Percentiles rank a stretch among this genome's conserved stretches.
Conservation (phyloP, 2,888 invertebrate genomes). For the Caenorhabditis sp. region DNA sequence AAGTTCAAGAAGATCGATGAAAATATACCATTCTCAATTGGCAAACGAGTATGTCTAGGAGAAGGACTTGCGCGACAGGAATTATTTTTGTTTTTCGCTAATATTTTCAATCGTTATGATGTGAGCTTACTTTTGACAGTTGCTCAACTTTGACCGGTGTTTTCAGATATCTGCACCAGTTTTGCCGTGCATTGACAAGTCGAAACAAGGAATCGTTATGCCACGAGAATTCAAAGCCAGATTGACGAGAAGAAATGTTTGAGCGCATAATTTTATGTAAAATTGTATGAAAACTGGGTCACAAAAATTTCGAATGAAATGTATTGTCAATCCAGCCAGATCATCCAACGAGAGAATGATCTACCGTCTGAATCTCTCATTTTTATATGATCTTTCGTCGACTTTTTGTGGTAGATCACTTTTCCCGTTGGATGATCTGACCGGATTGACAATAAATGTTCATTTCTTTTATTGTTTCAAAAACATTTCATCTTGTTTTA, state of each 20-base stretch:
- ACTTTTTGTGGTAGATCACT: no score
- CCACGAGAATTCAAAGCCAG: neutral
- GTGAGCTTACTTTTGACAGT: neutral
- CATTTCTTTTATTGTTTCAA: no score
- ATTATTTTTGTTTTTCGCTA: conserved; percentile 42
- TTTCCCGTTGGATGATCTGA: no score
- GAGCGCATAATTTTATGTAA: no score
- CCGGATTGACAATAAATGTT: no score
- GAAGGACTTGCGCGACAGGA: conserved; percentile 48
- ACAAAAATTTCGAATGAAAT: no score
- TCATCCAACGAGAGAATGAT: no score
- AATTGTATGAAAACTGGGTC: no score
- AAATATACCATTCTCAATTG: conserved; percentile 40
- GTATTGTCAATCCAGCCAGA: no score
- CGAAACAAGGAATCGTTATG: neutral
- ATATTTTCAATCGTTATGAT: conserved; percentile 40
- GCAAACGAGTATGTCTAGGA: conserved; percentile 43
- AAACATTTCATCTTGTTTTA: no score
- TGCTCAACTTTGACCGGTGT: neutral
- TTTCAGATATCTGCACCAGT: neutral
- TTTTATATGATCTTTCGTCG: no score
- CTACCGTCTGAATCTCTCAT: no score
- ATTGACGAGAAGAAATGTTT: neutral
- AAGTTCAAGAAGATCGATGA: conserved; percentile 44
- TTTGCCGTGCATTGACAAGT: neutral